Evolutionary conservation across 2,797 vertebrate species (phyloP).

Genomic region (Coregonus sp.): DNA sequence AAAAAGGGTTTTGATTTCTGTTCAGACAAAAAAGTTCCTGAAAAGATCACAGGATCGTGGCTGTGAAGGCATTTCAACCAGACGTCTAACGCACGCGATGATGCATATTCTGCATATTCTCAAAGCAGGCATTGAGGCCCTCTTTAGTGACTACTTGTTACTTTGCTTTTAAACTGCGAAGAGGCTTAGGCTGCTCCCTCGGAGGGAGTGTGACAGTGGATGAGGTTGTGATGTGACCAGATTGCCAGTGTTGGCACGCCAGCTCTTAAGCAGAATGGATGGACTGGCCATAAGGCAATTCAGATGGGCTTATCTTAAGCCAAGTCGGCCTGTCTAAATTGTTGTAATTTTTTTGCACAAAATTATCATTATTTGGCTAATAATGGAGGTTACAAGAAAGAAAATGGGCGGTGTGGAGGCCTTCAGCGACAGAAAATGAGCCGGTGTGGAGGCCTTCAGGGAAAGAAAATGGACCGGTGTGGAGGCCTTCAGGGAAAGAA

Average conservation of each 20-base stretch:
- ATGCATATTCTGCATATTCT: not conserved
- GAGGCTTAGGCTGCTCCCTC: not conserved
- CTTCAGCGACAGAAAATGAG: too few relatives aligned
- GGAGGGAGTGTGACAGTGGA: constrained; percentile 9
- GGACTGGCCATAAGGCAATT: not conserved
- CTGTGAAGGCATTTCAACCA: not conserved
- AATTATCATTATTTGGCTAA: not conserved
- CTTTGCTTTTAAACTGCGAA: constrained; percentile 1
- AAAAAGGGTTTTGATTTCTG: not conserved
- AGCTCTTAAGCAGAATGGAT: not conserved
- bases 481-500: not conserved
- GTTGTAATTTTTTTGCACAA: not conserved
- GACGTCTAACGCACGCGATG: not conserved
- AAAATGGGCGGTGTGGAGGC: not conserved
- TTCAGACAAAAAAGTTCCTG: too few relatives aligned
- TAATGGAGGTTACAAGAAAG: not conserved
- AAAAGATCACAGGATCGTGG: not conserved
- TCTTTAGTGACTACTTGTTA: not conserved
- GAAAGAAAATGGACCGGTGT: not conserved
- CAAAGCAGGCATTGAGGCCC: not conserved
- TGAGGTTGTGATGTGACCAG: not conserved
- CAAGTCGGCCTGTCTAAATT: not conserved
- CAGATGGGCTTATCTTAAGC: not conserved
- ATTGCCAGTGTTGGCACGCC: constrained; percentile 9
- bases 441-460: not conserved